Percentiles rank a stretch among this genome's conserved stretches.
phyloP scores from a whole-genome alignment of 2,888 invertebrate genomes.

The Drosophila paracracens region DNA sequence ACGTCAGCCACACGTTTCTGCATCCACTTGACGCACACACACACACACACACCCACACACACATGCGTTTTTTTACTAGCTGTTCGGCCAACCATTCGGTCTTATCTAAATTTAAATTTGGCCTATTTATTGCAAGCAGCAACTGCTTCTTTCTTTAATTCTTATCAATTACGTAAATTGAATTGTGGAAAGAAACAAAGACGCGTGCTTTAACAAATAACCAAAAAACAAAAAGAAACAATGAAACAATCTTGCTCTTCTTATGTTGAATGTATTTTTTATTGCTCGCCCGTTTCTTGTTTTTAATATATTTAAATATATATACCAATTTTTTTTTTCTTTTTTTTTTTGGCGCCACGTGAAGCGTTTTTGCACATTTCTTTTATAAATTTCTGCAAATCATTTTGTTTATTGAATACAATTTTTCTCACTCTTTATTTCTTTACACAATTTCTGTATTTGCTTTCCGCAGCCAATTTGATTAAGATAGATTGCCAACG shows the following conservation, averaged over 20 bases:
- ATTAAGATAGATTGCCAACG: conserved; percentile 43
- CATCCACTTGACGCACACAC: conserved; percentile 20
- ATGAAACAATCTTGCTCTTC: background rate
- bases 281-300: conserved; percentile 16
- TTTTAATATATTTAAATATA: conserved; percentile 6
- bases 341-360: conserved; percentile 21
- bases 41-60: conserved; percentile 1
- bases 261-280: conserved; percentile 29
- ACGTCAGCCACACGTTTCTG: conserved; percentile 28
- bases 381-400: conserved; percentile 56
- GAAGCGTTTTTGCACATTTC: conserved; percentile 62
- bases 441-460: conserved; percentile 2
- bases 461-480: conserved; percentile 22
- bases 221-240: background rate
- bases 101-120: conserved; percentile 77
- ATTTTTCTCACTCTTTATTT: conserved; percentile 23
- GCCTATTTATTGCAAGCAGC: conserved; percentile 58
- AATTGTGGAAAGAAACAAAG: conserved; percentile 43
- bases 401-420: conserved; percentile 61
- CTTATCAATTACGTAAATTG: conserved; percentile 76
- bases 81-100: conserved; percentile 18
- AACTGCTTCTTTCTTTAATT: conserved; percentile 41
- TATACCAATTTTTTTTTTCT: background rate
- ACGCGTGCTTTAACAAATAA: conserved; percentile 28
- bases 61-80: conserved; percentile 7